These are phyloP conservation scores for Ornithoptera priamus DNA, from an alignment of 2,888 invertebrate genomes.

Conservation along the genomic window DNA sequence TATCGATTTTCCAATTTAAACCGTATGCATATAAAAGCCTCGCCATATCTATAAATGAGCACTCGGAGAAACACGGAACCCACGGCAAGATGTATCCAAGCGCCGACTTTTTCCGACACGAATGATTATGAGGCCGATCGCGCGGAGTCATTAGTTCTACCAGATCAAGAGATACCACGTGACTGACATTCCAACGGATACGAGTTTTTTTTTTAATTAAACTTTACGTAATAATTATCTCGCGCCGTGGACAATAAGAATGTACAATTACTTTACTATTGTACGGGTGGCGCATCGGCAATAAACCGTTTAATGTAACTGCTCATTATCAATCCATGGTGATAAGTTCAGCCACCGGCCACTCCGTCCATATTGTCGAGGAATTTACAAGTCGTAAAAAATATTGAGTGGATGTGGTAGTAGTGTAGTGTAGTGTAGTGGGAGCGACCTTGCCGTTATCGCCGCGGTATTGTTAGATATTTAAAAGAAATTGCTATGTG, in stretches of 20 bases:
- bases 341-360: constrained; percentile 5
- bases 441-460: constrained; percentile 64
- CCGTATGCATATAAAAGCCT: constrained; percentile 28
- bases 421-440: constrained; percentile 41
- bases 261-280: neutral
- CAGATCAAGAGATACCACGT: neutral
- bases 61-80: neutral
- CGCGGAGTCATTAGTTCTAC: constrained; percentile 2
- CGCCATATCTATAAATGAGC: constrained; percentile 33
- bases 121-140: constrained; percentile 18
- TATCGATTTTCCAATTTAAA: too few relatives aligned
- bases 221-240: neutral
- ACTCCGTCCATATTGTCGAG: constrained; percentile 5
- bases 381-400: constrained; percentile 37
- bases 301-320: constrained; percentile 7
- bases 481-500: constrained; percentile 45
- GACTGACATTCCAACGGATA: too few relatives aligned
- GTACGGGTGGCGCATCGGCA: neutral
- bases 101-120: constrained; percentile 13
- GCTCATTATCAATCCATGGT: constrained; percentile 12
- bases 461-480: constrained; percentile 45
- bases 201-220: too few relatives aligned
- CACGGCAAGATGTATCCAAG: neutral
- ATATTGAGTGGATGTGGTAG: constrained; percentile 33
- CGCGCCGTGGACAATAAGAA: neutral